Evolutionary conservation across 1,140 invertebrate genomes (phyloP).

Genomic region (Saccostrea echinata): DNA sequence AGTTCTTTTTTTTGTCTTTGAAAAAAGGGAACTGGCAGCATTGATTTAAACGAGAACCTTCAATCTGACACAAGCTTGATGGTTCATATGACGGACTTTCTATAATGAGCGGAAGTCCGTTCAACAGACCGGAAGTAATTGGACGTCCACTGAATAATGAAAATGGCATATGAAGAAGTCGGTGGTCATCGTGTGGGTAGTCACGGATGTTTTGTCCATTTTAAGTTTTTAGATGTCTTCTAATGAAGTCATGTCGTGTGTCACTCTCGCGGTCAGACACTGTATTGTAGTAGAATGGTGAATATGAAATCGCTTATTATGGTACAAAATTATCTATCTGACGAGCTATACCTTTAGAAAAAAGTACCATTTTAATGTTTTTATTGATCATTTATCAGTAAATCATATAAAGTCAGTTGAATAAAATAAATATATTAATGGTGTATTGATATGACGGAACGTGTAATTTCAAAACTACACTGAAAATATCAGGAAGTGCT

Average conservation of each 20-base stretch:
- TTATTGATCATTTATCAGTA: no score
- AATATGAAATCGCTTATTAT: no score
- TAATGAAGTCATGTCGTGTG: background rate
- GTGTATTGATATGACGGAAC: no score
- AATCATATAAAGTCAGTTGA: no score
- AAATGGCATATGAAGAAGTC: background rate
- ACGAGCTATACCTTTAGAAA: no score
- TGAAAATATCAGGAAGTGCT: no score
- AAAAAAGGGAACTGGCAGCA: background rate
- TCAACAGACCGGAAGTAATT: constrained; percentile 34
- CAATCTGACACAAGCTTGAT: background rate
- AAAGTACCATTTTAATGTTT: no score
- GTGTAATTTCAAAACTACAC: no score
- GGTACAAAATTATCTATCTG: no score
- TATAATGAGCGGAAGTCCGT: constrained; percentile 23
- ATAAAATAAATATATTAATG: no score
- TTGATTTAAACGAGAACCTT: background rate
- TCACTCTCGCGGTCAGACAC: background rate
- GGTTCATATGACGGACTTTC: background rate
- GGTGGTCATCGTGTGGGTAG: background rate
- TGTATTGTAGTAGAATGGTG: background rate
- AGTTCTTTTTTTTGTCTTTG: background rate
- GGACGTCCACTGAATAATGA: constrained; percentile 16
- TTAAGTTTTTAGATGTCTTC: background rate
- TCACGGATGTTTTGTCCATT: background rate